Evolutionary conservation across 2,113 vertebrate genomes (phyloP), one percentile per base, ranked within the genome.

Genomic region (Hypomesus transpacificus): DNA sequence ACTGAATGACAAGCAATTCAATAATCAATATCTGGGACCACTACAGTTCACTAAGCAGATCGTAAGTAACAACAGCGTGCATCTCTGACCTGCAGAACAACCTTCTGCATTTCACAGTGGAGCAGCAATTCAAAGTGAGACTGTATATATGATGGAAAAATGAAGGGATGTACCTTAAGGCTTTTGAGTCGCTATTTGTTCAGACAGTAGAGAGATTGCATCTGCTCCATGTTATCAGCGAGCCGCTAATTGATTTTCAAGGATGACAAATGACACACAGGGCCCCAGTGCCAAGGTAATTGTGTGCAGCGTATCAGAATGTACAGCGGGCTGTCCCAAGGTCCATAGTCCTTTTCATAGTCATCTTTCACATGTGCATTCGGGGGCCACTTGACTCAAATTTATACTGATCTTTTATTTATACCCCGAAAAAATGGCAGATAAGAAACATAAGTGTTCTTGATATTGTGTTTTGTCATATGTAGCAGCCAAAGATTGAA

Each of bases 381-480:
- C 73, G 80, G 81, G 81, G 90, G 90, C 85, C 89, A 92, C 90
- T 91, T 93, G 92, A 93, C 94, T 94, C 89, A 95, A 95, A 93
- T 94, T 91, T 94, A 94, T 92, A 95, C 94, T 95, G 95, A 98
- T 95, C 93, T 96, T 96, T 98, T 97, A 97, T 97, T 97, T 99
- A 98, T 95, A 94, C 93, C 93, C 92, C 91, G 92, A 96, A 97
- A 97, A 96, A 93, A 93, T 92, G 92, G 94, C 94, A 95, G 94
- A 98, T 98, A 96, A 98, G 94, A 98, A 94, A 92, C 94, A 96
- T 98, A 97, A 99, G 94, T 96, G 95, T 94, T 97, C 94, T 94
- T 97, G 95, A 98, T 98, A 96, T 92, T 95, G 91, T 94, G 92
- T 97, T 98, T 97, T 96, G 96, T 96, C 96, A 96, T 96, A 95